These are phyloP conservation scores for Habroteleia sp. DNA, from an alignment of 2,888 invertebrate genomes.

Conservation along the genomic window DNA sequence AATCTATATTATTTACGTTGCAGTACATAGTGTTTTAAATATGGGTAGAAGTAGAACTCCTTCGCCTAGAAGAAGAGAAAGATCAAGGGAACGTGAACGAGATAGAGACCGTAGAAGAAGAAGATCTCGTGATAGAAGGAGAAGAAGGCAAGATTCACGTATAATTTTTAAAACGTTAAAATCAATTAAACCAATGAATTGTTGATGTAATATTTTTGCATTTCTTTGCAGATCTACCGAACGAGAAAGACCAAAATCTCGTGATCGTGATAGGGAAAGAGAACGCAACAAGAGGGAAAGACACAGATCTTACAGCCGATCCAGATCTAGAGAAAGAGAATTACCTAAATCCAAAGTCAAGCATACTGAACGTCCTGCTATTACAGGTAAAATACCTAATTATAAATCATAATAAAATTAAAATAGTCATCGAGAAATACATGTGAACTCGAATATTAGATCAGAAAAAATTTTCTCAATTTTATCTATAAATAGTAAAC, in stretches of 20 bases:
- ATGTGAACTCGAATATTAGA: too few species aligned
- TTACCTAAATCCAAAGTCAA: constrained; percentile 79
- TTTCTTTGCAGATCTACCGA: constrained; percentile 72
- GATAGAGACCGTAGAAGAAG: constrained; percentile 82
- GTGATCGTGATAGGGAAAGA: constrained; percentile 81
- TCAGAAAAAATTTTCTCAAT: too few species aligned
- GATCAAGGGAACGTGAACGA: constrained; percentile 82
- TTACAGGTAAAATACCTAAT: constrained; percentile 74
- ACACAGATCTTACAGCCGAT: constrained; percentile 81
- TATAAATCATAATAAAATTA: too few species aligned
- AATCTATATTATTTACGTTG: too few species aligned
- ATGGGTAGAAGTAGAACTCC: constrained; percentile 84
- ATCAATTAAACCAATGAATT: background rate
- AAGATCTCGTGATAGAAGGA: constrained; percentile 79
- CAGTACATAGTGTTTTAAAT: too few species aligned
- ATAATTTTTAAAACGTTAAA: constrained; percentile 1
- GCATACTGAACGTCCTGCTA: constrained; percentile 79
- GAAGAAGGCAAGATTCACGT: constrained; percentile 74
- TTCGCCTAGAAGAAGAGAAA: constrained; percentile 82
- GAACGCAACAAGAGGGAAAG: constrained; percentile 81
- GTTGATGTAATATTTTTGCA: background rate
- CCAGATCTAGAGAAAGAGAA: constrained; percentile 81
- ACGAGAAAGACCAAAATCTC: constrained; percentile 75
- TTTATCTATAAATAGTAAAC: too few species aligned
- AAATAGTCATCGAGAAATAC: too few species aligned